Conservation (phyloP, 2,797 vertebrate genomes). For the Australoheros facetus region DNA sequence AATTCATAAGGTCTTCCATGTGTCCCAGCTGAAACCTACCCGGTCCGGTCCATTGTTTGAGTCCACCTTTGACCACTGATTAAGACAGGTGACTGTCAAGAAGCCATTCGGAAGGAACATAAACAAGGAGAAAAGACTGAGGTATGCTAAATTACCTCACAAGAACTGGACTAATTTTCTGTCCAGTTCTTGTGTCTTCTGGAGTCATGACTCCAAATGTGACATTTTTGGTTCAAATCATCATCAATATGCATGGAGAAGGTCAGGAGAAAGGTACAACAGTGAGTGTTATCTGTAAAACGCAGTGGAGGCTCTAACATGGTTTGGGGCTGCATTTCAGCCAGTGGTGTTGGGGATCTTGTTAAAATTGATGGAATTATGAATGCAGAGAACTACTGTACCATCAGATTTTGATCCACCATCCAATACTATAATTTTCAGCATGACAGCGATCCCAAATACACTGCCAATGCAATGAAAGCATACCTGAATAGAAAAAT, state of each 20-base stretch:
- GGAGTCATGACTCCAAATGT: background rate
- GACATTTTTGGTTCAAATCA: background rate
- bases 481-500: no score
- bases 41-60: no score
- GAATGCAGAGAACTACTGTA: background rate
- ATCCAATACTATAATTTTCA: background rate
- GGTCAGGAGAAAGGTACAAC: no score
- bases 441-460: background rate
- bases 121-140: background rate
- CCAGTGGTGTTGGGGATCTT: background rate
- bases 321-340: background rate
- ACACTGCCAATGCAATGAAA: background rate
- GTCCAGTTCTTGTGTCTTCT: background rate
- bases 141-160: background rate
- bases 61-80: no score
- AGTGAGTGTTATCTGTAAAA: no score
- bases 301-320: background rate
- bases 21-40: no score
- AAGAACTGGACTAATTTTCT: background rate
- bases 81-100: background rate
- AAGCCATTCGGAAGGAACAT: background rate
- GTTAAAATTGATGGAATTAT: background rate
- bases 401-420: background rate
- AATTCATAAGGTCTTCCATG: no score
- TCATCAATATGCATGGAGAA: background rate